Evolutionary conservation across 2,113 vertebrate genomes (phyloP).

Genomic region (Salvelinus sp.): DNA sequence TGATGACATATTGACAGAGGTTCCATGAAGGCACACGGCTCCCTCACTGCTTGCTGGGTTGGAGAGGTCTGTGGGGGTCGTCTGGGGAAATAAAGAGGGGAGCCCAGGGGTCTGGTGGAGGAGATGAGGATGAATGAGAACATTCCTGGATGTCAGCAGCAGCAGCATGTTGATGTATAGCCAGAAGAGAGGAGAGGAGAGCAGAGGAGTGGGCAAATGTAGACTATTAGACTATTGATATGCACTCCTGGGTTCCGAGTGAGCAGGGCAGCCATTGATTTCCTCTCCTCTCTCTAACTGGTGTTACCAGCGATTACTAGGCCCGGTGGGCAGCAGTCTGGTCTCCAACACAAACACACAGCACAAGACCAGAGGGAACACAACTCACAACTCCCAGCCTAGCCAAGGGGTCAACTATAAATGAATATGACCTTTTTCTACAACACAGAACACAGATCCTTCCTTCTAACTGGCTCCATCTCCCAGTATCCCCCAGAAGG

Average conservation of each 20-base stretch:
- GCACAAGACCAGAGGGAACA: conserved; percentile 13
- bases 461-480: conserved; percentile 21
- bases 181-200: neutral
- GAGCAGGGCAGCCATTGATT: conserved; percentile 60
- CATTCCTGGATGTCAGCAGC: conserved; percentile 68
- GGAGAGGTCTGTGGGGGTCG: conserved; percentile 42
- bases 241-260: neutral
- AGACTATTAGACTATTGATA: neutral
- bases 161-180: conserved; percentile 7
- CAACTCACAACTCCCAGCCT: neutral
- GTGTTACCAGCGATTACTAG: conserved; percentile 41
- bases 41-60: conserved; percentile 42
- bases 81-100: conserved; percentile 63
- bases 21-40: conserved; percentile 40
- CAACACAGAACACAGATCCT: conserved; percentile 32
- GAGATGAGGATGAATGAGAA: conserved; percentile 72
- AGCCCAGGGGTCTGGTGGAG: conserved; percentile 45
- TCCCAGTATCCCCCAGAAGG: conserved; percentile 32
- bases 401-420: conserved; percentile 35
- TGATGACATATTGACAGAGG: conserved; percentile 71
- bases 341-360: conserved; percentile 58
- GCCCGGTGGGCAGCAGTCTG: conserved; percentile 55
- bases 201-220: neutral
- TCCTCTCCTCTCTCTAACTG: conserved; percentile 50
- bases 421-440: conserved; percentile 68